A percentile compares a stretch with the other conserved stretches of the same genome.
Conservation (phyloP, 2,888 invertebrate species). For the Nymphalis c-album region DNA sequence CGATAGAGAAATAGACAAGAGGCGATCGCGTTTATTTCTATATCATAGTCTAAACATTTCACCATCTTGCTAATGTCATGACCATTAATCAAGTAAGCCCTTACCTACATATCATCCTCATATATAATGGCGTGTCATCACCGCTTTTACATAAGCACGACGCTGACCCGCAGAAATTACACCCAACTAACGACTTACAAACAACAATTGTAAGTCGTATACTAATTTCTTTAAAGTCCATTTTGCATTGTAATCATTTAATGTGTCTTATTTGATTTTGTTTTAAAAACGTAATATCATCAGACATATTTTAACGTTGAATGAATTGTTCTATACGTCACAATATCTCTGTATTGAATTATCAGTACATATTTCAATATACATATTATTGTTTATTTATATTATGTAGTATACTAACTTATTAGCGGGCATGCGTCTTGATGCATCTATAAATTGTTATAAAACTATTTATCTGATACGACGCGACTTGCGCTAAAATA, state of each 20-base stretch:
- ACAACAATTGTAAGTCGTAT: slow-evolving; percentile 4
- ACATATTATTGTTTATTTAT: neutral
- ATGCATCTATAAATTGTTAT: no score
- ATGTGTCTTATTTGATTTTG: neutral
- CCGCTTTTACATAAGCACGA: slow-evolving; percentile 47
- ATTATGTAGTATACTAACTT: no score
- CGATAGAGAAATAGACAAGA: no score
- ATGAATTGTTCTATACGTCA: slow-evolving; percentile 3
- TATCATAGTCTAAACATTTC: slow-evolving; percentile 7
- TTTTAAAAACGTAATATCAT: slow-evolving; percentile 13
- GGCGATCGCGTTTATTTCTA: no score
- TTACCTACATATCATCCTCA: slow-evolving; percentile 46
- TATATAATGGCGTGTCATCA: slow-evolving; percentile 45
- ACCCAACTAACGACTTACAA: slow-evolving; percentile 2
- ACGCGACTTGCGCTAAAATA: no score
- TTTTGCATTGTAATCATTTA: neutral
- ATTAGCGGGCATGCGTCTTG: no score
- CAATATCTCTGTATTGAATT: neutral
- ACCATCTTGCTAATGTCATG: slow-evolving; percentile 18
- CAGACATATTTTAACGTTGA: neutral
- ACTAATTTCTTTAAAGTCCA: neutral
- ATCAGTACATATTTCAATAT: neutral
- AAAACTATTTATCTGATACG: no score
- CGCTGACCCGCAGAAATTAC: slow-evolving; percentile 39
- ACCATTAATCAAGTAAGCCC: slow-evolving; percentile 42